phyloP scores from a whole-genome alignment of 2,888 invertebrate genomes.

The Leptopterna dolabrata region DNA sequence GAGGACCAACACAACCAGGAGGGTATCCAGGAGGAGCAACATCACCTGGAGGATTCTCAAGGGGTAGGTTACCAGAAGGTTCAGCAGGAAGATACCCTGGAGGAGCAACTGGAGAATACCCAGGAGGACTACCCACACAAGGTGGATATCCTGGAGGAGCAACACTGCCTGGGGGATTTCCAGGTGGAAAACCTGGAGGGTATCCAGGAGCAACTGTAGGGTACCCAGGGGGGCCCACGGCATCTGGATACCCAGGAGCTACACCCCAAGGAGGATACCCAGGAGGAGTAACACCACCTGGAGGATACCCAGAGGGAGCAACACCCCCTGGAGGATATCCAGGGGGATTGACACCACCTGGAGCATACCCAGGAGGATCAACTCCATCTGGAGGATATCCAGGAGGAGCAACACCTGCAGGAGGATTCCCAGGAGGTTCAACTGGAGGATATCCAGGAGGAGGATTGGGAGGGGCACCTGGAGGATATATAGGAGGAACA shows the following conservation, averaged over 20 bases:
- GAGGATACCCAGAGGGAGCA: slow-evolving; percentile 37
- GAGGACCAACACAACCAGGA: slow-evolving; percentile 39
- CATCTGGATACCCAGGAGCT: slow-evolving; percentile 16
- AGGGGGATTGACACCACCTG: slow-evolving; percentile 40
- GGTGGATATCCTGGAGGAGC: slow-evolving; percentile 56
- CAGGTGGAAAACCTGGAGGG: slow-evolving; percentile 39
- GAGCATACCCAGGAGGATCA: background rate
- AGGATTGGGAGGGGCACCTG: slow-evolving; percentile 49
- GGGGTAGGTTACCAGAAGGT: no score
- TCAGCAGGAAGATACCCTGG: slow-evolving; percentile 49
- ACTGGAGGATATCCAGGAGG: slow-evolving; percentile 51
- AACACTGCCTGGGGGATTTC: slow-evolving; percentile 46
- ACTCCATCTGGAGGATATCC: background rate
- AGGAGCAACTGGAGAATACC: slow-evolving; percentile 54
- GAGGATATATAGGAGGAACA: background rate
- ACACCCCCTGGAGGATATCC: slow-evolving; percentile 51
- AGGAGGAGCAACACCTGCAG: slow-evolving; percentile 2
- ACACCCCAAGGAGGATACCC: slow-evolving; percentile 52
- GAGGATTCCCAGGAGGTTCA: slow-evolving; percentile 13
- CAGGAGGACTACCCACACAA: slow-evolving; percentile 42
- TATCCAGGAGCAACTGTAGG: slow-evolving; percentile 19
- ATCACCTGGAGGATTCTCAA: slow-evolving; percentile 57
- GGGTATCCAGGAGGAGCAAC: slow-evolving; percentile 51
- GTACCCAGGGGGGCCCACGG: no score
- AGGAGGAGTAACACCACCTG: slow-evolving; percentile 4